Evolutionary conservation across 2,888 invertebrate genomes (phyloP), one percentile per base, ranked within the genome.

Genomic region (Orthosia gracilis): DNA sequence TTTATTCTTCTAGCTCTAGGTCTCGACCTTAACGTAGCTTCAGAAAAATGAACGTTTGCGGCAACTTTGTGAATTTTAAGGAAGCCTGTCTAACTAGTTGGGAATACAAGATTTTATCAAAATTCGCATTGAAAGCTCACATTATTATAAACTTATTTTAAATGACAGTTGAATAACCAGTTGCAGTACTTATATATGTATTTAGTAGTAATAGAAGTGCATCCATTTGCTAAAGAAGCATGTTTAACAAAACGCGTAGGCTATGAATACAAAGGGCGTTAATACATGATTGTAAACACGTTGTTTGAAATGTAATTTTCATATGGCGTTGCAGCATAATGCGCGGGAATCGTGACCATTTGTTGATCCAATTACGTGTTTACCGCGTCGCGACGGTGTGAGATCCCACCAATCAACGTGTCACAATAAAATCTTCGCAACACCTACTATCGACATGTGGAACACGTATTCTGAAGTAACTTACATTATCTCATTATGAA

Each of bases 401-500:
- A 75, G 68, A 76, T 84, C 64, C 78, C 69, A 73, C 78, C 86
- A 89, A 89, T 88, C 84, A 88, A 85, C 85, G 76, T 90, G 91
- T 90, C 90, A 89, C 87, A 88, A 83, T 76, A 76, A 78, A 85
- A 73, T 85, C 78, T 78, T 82, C 72, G 85, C 79, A 88, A 87
- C 79, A 83, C 69, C 65, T 65, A 21, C 18, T 81, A 82, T 88
- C 85, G 73, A 71, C 81, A 89, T 88, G 85, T 83, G 78, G 78
- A 81, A 83, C 92, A 92, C 91, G 91, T 92, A 89, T 82, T 88
- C 83, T 89, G 87, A 88, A 87, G 86, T 89, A 89, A 91, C 90
- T 89, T 78, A 73, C 67, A 76, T 80, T 80, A 84, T 83, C 73
- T 82, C 74, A 80, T 85, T 85, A 71, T 72, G 85, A 69, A 66